Evolutionary conservation across 1,140 invertebrate species (phyloP).

Genomic region (Gryllus bimaculatus): DNA sequence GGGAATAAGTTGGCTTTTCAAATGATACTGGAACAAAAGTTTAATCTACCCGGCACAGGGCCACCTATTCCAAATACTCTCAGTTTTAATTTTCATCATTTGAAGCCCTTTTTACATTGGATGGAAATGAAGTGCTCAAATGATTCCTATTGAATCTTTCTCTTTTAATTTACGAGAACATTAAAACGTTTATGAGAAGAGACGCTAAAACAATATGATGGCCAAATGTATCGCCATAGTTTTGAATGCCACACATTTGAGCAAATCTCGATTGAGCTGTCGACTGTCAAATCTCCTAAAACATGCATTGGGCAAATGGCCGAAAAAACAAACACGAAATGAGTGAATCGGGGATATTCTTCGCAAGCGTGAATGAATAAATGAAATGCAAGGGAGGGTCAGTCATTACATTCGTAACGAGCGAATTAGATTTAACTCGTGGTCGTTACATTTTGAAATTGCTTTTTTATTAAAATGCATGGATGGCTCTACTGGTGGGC

Average conservation of each 20-base stretch:
- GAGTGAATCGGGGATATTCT: no score
- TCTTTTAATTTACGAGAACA: conserved; percentile 13
- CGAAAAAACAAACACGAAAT: no score
- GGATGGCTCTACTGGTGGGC: neutral
- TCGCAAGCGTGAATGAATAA: neutral
- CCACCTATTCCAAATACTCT: no score
- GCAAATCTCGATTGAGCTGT: no score
- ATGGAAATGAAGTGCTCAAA: conserved; percentile 13
- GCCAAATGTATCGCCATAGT: no score
- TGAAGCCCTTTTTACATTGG: neutral
- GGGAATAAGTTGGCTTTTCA: no score
- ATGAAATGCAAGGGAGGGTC: neutral
- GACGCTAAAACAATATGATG: no score
- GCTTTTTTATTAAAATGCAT: neutral
- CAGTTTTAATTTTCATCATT: neutral
- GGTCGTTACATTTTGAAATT: neutral
- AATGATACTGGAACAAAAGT: no score
- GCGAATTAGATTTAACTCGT: neutral
- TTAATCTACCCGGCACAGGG: no score
- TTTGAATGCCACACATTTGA: no score
- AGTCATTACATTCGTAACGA: neutral
- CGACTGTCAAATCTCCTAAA: no score
- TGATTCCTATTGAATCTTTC: conserved; percentile 10
- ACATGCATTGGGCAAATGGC: no score
- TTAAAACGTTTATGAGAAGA: neutral